Conservation (phyloP, 2,113 vertebrate species). For the Dascyllus trimaculatus region DNA sequence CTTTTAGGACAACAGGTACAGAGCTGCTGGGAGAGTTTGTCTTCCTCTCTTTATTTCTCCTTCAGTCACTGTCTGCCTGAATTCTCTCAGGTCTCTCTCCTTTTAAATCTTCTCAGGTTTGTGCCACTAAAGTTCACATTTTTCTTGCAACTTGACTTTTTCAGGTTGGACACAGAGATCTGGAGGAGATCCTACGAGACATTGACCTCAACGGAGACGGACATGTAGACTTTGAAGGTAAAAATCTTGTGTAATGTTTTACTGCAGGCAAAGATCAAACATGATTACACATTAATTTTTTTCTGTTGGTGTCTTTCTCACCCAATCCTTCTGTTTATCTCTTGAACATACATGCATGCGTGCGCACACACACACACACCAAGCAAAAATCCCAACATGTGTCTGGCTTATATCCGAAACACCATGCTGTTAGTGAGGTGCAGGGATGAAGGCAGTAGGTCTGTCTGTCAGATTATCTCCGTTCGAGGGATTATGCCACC, state of each 20-base stretch:
- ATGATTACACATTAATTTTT: neutral
- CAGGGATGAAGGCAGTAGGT: constrained; percentile 60
- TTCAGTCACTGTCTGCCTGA: constrained; percentile 44
- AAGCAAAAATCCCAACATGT: constrained; percentile 44
- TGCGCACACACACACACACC: neutral
- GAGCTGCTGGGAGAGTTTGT: constrained; percentile 18
- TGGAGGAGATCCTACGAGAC: constrained; percentile 96
- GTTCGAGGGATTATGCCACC: constrained; percentile 77
- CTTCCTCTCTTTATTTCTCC: neutral
- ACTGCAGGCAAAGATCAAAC: too few relatives aligned
- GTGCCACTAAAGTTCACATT: constrained; percentile 31
- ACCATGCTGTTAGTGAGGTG: constrained; percentile 52
- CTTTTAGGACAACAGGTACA: constrained; percentile 94
- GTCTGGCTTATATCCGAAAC: constrained; percentile 30
- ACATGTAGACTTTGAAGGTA: constrained; percentile 97
- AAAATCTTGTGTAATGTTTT: neutral
- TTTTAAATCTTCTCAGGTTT: neutral
- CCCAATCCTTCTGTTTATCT: neutral
- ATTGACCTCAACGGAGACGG: constrained; percentile 98
- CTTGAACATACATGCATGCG: neutral
- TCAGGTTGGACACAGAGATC: constrained; percentile 94
- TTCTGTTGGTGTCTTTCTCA: neutral
- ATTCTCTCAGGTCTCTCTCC: constrained; percentile 5
- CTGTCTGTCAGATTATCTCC: constrained; percentile 81
- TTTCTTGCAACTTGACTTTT: neutral